These are phyloP conservation scores for Lepus europaeus DNA, from an alignment of 2,113 vertebrate genomes.

Conservation along the genomic window DNA sequence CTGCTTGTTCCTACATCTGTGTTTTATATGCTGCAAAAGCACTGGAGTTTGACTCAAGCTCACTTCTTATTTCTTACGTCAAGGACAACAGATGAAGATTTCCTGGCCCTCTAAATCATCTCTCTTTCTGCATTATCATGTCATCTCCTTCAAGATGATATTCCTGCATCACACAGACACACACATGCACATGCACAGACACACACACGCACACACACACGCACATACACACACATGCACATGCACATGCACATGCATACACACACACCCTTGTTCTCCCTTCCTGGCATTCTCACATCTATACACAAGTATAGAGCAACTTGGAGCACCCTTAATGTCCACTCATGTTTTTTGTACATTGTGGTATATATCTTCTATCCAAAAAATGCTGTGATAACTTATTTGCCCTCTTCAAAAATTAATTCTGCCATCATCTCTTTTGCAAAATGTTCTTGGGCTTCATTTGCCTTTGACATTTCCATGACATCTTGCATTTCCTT, in stretches of 20 bases:
- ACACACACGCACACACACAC: no score
- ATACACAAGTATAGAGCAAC: not conserved
- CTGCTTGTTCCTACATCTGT: not conserved
- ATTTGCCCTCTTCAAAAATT: not conserved
- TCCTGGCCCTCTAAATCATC: not conserved
- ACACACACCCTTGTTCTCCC: not conserved
- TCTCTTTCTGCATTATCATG: not conserved
- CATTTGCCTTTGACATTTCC: not conserved
- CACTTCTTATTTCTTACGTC: not conserved
- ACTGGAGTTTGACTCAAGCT: not conserved
- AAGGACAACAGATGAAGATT: not conserved
- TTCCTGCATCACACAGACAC: no score
- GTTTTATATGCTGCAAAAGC: not conserved
- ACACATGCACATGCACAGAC: no score
- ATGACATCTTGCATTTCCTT: not conserved
- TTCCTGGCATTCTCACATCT: not conserved
- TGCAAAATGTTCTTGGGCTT: not conserved
- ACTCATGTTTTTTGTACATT: not conserved
- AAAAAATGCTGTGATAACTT: not conserved
- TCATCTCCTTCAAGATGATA: not conserved
- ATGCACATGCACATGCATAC: no score
- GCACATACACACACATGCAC: no score
- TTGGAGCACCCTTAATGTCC: fast-evolving
- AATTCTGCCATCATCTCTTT: not conserved
- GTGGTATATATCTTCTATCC: not conserved